These are phyloP conservation scores for Lota lota DNA, from an alignment of 2,113 vertebrate genomes.

Conservation along the genomic window DNA sequence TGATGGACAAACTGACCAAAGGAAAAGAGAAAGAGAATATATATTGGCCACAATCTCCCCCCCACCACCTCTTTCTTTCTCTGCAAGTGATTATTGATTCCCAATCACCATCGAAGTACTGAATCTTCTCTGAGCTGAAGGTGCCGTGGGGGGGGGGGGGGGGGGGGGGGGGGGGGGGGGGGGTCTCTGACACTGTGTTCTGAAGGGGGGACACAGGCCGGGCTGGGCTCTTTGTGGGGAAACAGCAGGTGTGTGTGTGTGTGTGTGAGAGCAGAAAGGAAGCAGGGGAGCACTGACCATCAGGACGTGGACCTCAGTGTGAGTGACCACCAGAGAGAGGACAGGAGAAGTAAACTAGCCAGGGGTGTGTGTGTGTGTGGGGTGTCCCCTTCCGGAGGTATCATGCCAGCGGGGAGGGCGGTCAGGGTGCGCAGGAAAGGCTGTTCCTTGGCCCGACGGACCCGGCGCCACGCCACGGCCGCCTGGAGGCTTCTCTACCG, in stretches of 20 bases:
- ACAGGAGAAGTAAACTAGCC: background rate
- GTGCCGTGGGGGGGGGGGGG: conserved; percentile 4
- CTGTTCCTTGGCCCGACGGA: conserved; percentile 72
- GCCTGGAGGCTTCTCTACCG: conserved; percentile 74
- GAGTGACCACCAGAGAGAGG: background rate
- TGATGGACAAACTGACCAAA: background rate
- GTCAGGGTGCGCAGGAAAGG: conserved; percentile 70
- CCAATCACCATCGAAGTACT: too few relatives aligned
- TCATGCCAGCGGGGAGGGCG: conserved; percentile 71
- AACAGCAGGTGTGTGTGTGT: background rate
- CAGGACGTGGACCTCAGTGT: background rate
- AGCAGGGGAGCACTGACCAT: conserved; percentile 16
- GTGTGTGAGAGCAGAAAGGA: conserved; percentile 8
- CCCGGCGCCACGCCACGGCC: conserved; percentile 68
- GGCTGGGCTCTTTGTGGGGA: conserved; percentile 3
- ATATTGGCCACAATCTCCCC: too few relatives aligned
- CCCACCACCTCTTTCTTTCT: too few relatives aligned
- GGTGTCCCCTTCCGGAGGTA: too few relatives aligned
- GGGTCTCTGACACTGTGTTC: conserved; percentile 18
- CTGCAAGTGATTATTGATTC: too few relatives aligned
- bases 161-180: conserved; percentile 2
- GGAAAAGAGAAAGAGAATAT: too few relatives aligned
- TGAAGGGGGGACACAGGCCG: conserved; percentile 1
- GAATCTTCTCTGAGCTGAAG: too few relatives aligned
- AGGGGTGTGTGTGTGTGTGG: background rate